phyloP scores from a whole-genome alignment of 2,888 invertebrate genomes.

The Scaptomyza reducta region DNA sequence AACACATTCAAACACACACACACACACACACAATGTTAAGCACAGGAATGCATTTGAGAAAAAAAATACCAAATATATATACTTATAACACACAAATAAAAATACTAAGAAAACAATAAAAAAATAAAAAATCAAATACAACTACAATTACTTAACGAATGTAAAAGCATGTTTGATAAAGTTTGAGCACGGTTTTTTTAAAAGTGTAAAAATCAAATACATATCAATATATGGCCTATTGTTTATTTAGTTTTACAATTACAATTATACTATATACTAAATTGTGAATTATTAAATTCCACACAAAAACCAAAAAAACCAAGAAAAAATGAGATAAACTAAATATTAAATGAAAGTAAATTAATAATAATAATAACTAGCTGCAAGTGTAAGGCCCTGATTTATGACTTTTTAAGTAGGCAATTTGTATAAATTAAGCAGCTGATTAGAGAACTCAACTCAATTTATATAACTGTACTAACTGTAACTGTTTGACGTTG shows the following conservation, averaged over 20 bases:
- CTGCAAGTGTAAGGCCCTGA: slow-evolving; percentile 65
- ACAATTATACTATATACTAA: slow-evolving; percentile 35
- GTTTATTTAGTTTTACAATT: slow-evolving; percentile 77
- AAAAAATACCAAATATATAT: slow-evolving; percentile 41
- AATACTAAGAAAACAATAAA: slow-evolving; percentile 26
- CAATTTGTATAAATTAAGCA: slow-evolving; percentile 73
- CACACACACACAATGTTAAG: slow-evolving; percentile 54
- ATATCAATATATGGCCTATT: slow-evolving; percentile 84
- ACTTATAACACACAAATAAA: slow-evolving; percentile 50
- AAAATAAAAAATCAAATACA: not conserved
- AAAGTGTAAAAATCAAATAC: slow-evolving; percentile 83
- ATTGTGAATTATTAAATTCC: slow-evolving; percentile 32
- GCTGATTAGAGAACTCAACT: slow-evolving; percentile 34
- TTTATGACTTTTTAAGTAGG: slow-evolving; percentile 75
- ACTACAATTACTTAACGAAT: slow-evolving; percentile 43
- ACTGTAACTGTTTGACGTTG: slow-evolving; percentile 35
- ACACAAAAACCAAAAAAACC: not conserved
- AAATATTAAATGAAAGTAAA: slow-evolving; percentile 7
- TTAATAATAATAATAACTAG: slow-evolving; percentile 35
- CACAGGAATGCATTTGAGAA: slow-evolving; percentile 67
- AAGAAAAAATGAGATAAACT: slow-evolving; percentile 31
- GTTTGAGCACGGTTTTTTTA: slow-evolving; percentile 71
- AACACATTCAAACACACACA: slow-evolving; percentile 38
- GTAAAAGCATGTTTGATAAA: slow-evolving; percentile 57
- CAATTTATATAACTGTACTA: slow-evolving; percentile 29